A percentile compares a stretch with the other conserved stretches of the same genome.
phyloP scores from a whole-genome alignment of 2,888 invertebrate genomes.

The Stratiomys singularior region DNA sequence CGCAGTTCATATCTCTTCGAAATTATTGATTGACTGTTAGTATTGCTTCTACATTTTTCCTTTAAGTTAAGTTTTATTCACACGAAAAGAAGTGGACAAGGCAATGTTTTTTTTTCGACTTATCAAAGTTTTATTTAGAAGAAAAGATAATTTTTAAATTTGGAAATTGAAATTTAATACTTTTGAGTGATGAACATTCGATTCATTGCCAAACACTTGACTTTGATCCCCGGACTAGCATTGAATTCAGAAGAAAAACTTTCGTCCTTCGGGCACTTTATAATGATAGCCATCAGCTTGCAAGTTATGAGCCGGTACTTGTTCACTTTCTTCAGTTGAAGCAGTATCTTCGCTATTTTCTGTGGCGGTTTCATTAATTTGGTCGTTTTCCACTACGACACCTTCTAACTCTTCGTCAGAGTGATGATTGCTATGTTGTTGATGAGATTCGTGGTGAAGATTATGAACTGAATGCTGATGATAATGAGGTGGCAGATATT shows the following conservation, averaged over 20 bases:
- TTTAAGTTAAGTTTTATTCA: too few species aligned
- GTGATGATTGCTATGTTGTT: neutral
- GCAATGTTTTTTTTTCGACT: too few species aligned
- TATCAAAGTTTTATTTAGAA: too few species aligned
- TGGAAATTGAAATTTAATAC: too few species aligned
- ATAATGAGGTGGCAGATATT: too few species aligned
- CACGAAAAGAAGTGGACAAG: too few species aligned
- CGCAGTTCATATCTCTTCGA: too few species aligned
- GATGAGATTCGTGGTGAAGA: neutral
- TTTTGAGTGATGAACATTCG: too few species aligned
- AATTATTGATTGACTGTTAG: too few species aligned
- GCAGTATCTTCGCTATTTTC: neutral
- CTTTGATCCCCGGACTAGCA: neutral
- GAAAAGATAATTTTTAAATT: too few species aligned
- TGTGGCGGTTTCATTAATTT: neutral
- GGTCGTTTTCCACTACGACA: neutral
- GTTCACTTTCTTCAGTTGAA: conserved; percentile 28
- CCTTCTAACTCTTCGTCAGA: neutral
- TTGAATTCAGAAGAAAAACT: neutral
- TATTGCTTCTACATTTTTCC: too few species aligned
- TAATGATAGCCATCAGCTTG: conserved; percentile 44
- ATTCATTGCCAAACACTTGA: neutral
- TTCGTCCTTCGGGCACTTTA: neutral
- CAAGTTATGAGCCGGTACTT: conserved; percentile 34
- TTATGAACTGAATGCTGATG: neutral